phyloP scores from a whole-genome alignment of 2,797 vertebrate species.

The Iguana delicatissima region DNA sequence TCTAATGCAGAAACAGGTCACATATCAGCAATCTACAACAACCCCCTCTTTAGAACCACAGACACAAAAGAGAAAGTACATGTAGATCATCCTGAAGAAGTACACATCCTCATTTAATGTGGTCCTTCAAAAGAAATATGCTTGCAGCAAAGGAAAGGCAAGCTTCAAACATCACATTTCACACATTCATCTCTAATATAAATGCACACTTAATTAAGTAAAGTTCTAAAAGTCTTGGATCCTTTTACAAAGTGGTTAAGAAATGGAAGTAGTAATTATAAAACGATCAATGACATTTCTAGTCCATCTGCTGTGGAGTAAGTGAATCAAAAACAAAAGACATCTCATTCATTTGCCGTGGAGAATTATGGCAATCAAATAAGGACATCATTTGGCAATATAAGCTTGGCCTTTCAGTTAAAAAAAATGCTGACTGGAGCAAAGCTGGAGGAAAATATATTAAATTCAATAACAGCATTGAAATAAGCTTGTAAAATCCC shows the following conservation, averaged over 20 bases:
- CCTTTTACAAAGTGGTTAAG: conserved; percentile 26
- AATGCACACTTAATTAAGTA: conserved; percentile 11
- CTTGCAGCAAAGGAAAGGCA: neutral
- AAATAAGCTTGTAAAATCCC: neutral
- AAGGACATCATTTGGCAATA: neutral
- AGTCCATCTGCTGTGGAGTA: neutral
- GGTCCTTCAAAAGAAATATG: neutral
- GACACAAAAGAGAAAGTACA: neutral
- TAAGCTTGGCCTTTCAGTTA: neutral
- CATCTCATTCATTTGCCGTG: neutral
- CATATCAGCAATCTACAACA: neutral
- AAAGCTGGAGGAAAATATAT: neutral
- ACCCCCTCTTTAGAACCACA: neutral
- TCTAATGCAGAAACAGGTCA: too few relatives aligned
- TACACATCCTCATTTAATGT: neutral
- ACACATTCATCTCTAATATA: neutral
- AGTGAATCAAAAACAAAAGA: conserved; percentile 8
- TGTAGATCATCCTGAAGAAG: neutral
- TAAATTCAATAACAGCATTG: neutral
- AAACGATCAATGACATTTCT: conserved; percentile 18
- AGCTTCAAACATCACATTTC: neutral
- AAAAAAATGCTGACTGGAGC: neutral
- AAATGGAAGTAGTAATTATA: conserved; percentile 24
- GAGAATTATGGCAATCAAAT: conserved; percentile 3
- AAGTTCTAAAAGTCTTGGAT: conserved; percentile 8